These are phyloP conservation scores for Scaeva pyrastri DNA, from an alignment of 2,888 invertebrate species.

Conservation along the genomic window DNA sequence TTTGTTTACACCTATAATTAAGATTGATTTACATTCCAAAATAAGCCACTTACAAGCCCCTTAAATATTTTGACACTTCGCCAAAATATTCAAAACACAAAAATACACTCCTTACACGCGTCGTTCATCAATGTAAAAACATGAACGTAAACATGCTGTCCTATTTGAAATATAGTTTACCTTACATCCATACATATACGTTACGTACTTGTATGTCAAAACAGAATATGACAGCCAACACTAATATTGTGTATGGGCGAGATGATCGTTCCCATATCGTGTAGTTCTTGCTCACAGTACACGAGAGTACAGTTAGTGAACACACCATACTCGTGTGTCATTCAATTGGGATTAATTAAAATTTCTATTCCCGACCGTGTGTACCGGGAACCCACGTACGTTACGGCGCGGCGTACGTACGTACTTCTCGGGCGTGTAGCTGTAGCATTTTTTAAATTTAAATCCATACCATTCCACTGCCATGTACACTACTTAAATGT, in stretches of 20 bases:
- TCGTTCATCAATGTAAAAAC: constrained; percentile 13
- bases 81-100: constrained; percentile 14
- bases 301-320: neutral
- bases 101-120: constrained; percentile 8
- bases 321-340: neutral
- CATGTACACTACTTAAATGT: neutral
- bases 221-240: constrained; percentile 2
- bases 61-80: constrained; percentile 2
- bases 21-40: constrained; percentile 15
- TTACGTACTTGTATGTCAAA: neutral
- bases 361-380: neutral
- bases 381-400: neutral
- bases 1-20: neutral
- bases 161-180: neutral
- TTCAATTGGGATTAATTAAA: constrained; percentile 22
- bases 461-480: neutral
- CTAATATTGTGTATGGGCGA: neutral
- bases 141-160: neutral
- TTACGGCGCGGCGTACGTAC: neutral
- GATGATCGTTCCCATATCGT: neutral
- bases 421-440: constrained; percentile 1
- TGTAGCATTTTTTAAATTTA: neutral
- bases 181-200: too few species aligned
- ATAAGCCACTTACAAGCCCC: constrained; percentile 9
- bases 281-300: too few species aligned